These are phyloP conservation scores for Globicephala melas DNA, from an alignment of 2,113 vertebrate species.

Conservation along the genomic window DNA sequence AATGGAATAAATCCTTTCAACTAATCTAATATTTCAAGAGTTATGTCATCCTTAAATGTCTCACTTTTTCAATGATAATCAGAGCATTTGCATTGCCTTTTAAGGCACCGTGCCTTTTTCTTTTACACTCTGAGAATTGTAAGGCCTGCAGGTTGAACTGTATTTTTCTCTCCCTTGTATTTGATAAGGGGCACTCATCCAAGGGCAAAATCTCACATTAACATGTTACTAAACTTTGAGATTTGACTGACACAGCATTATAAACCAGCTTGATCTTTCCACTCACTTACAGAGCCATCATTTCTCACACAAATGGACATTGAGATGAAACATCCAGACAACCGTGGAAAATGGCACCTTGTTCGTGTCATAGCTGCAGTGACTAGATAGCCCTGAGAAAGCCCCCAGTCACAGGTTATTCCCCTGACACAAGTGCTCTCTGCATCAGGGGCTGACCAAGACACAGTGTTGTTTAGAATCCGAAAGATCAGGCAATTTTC, in stretches of 20 bases:
- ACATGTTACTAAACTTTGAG: constrained; percentile 28
- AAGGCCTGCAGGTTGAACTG: background rate
- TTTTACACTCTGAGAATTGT: background rate
- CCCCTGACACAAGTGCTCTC: background rate
- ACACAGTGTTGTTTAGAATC: background rate
- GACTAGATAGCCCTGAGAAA: background rate
- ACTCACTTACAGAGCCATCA: constrained; percentile 50
- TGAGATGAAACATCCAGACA: constrained; percentile 66
- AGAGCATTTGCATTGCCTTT: background rate
- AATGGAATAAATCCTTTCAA: constrained; percentile 75
- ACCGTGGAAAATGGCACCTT: constrained; percentile 67
- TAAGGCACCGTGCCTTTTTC: background rate
- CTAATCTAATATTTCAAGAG: constrained; percentile 57
- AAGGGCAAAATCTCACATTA: constrained; percentile 35
- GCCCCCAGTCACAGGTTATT: background rate
- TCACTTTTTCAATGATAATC: constrained; percentile 39
- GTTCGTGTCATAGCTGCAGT: constrained; percentile 29
- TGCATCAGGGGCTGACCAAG: background rate
- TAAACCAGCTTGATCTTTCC: constrained; percentile 63
- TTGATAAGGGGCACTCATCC: background rate
- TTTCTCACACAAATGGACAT: constrained; percentile 57
- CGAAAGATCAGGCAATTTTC: background rate
- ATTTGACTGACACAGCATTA: constrained; percentile 57
- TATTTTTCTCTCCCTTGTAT: background rate
- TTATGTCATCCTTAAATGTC: constrained; percentile 54